Base-by-base conservation (phyloP, 2,888 invertebrate genomes). In the Andricus quercusramuli region DNA sequence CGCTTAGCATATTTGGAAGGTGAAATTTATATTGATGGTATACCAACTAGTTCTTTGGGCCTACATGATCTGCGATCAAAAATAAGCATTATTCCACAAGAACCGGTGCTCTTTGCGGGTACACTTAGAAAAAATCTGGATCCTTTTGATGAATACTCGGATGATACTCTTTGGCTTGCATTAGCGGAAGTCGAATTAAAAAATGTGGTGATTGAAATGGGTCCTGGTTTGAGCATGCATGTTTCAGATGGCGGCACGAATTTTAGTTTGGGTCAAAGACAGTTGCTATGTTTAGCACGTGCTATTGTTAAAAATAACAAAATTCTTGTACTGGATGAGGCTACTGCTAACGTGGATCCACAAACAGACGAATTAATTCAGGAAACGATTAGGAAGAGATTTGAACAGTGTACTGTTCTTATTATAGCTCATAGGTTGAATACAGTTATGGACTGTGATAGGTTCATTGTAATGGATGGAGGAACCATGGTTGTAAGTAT, bases 381-480 rank as follows among this genome's bases (percentile, higher is more conserved):
- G 92, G 94, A 94, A 89, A 97, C 98, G 0, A 98, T 98, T 81
- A 94, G 97, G 78, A 94, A 94, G 66, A 96, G 97, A 88, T 98
- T 98, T 90, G 94, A 94, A 22, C 93, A 96, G 41, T 98, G 97
- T 92, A 98, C 98, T 0, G 98, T 98, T 17, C 93, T 98, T 67
- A 98, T 98, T 0, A 97, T 98, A 51, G 98, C 98, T 3, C 98
- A 98, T 92, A 95, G 98, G 67, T 94, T 98, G 44, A 96, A 98
- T 92, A 98, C 98, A 1, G 96, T 98, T 85, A 98, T 98, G 97
- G 98, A 98, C 93, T 97, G 97, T 0, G 97, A 98, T 93, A 95
- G 96, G 84, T 96, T 98, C 22, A 93, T 98, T 90, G 97, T 98
- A 0, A 96, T 98, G 95, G 97, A 97, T 90, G 95, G 96, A 6